These are phyloP conservation scores for Premnoplex brunnescens DNA, from an alignment of 2,797 vertebrate genomes.

Conservation along the genomic window DNA sequence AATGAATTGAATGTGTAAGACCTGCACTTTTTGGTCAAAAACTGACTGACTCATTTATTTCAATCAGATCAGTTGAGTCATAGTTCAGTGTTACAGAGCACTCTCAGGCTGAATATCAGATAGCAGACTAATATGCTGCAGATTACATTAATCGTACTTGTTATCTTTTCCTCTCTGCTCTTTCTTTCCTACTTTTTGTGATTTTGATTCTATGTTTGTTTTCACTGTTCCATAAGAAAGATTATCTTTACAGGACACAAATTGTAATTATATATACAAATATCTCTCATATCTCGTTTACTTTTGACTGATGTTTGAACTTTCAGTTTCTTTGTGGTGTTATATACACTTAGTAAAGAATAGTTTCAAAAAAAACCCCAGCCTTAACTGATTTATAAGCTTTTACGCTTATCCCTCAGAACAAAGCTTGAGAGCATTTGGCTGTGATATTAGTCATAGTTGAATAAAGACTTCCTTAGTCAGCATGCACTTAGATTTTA, in stretches of 20 bases:
- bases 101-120: constrained; percentile 4
- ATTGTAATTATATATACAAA: background rate
- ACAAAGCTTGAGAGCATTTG: background rate
- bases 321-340: background rate
- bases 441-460: background rate
- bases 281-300: background rate
- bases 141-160: constrained; percentile 29
- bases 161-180: constrained; percentile 15
- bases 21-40: background rate
- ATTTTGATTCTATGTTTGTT: constrained; percentile 23
- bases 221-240: constrained; percentile 29
- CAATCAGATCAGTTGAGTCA: background rate
- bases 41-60: background rate
- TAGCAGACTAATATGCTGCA: constrained; percentile 20
- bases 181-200: constrained; percentile 2
- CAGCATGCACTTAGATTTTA: background rate
- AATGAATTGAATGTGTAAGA: background rate
- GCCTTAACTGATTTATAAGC: background rate
- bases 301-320: constrained; percentile 26
- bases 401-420: background rate
- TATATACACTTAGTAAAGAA: background rate
- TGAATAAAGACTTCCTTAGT: constrained; percentile 1
- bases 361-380: rapidly evolving
- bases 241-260: constrained; percentile 29
- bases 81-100: background rate